Conservation (phyloP, 1,140 invertebrate genomes). For the Eriocheir sinensis region DNA sequence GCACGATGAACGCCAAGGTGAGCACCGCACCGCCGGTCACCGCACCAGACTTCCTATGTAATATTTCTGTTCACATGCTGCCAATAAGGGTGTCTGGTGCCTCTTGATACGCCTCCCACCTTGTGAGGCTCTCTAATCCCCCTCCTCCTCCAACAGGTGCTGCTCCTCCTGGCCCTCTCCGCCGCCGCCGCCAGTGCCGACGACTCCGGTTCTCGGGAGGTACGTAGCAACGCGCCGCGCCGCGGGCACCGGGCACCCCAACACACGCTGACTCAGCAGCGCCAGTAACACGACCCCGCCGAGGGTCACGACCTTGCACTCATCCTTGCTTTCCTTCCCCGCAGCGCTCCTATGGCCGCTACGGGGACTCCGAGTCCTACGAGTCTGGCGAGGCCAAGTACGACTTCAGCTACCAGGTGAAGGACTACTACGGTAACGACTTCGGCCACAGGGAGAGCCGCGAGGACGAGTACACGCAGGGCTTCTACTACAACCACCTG, state of each 20-base stretch:
- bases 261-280: background rate
- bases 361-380: background rate
- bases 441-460: background rate
- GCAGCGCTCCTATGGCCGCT: background rate
- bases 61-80: background rate
- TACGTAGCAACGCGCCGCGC: no score
- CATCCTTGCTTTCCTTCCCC: background rate
- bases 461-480: background rate
- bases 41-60: background rate
- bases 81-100: background rate
- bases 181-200: background rate
- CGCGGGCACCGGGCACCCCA: no score
- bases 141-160: background rate
- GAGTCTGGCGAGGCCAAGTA: slow-evolving; percentile 29
- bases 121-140: background rate
- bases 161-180: background rate
- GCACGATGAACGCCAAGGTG: background rate
- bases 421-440: slow-evolving; percentile 27
- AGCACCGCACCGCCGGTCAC: background rate
- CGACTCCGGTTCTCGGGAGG: background rate
- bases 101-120: background rate
- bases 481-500: slow-evolving; percentile 13
- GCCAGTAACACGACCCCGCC: background rate
- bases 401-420: slow-evolving; percentile 37
- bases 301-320: background rate